Evolutionary conservation across 2,888 invertebrate species (phyloP), one percentile per base, ranked within the genome.

Genomic region (Galeruca laticollis): DNA sequence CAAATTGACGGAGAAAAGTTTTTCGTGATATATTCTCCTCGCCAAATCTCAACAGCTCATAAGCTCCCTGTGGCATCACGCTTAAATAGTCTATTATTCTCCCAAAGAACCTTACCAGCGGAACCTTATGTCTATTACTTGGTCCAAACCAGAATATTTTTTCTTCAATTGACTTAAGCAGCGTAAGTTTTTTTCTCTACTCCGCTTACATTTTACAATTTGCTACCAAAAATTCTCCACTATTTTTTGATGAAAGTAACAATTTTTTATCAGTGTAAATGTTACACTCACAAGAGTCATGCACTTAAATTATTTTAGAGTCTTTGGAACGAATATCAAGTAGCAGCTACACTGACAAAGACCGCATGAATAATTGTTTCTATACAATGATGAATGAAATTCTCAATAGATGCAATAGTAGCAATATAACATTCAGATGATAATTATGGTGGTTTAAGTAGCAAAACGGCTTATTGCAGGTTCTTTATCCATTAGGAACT

Each of bases 371-470:
- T 63, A 63, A 63, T 63, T 40, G 63, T 63, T 63, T 33, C 15
- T 31, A 37, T 54, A 26, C 54, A 63, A 37, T 68, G 60, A 68
- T 68, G 52, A 68, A 60, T 68, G 60, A 60, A 54, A 43, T 68
- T 40, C 43, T 54, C 20, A 54, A 40, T 40, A 52, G 40, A 37
- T 20, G 20, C 2, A 18, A 51, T 51, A 57, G 65, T 47, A 56
- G 57, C 26, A 31, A 57, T 51, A 5, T 51, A n/a, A n/a, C n/a
- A 5, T 51, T 51, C 31, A 6, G 9, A 54, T 33, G 33, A 15
- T 54, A 54, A 26, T 54, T 54, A 26, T 51, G 0, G 10, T 51
- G 20, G 8, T 51, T 51, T 51, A 2, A 51, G 49, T 51, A 21
- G 18, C 4, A 18, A 21, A 51, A 51, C 15, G 21, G 15, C 20